phyloP scores from a whole-genome alignment of 2,888 invertebrate species.

The Dicranocentrus wangi region DNA sequence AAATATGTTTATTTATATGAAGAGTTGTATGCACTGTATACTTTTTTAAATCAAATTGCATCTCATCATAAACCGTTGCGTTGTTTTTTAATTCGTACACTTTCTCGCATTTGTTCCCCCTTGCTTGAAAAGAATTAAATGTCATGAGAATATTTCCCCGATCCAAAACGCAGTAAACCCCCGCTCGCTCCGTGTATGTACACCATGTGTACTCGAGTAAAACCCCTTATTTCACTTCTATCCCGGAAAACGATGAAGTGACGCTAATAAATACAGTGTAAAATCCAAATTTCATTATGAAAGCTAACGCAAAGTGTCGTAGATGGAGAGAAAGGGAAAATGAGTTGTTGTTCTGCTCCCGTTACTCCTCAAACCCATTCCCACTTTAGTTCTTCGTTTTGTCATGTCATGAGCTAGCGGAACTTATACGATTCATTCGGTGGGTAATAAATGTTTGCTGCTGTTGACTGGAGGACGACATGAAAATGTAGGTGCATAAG shows the following conservation, averaged over 20 bases:
- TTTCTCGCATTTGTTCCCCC: conserved; percentile 15
- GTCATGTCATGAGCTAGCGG: conserved; percentile 14
- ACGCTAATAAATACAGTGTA: conserved; percentile 43
- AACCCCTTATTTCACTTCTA: conserved; percentile 39
- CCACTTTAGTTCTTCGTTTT: conserved; percentile 1
- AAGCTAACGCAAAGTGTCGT: conserved; percentile 19
- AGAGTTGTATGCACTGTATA: not conserved
- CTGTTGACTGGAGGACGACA: conserved; percentile 4
- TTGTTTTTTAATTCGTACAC: conserved; percentile 3
- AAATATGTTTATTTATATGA: too few species aligned
- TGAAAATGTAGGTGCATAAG: not conserved
- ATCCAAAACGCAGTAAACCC: not conserved
- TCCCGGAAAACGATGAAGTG: conserved; percentile 14
- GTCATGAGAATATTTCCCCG: conserved; percentile 28
- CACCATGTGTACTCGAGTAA: conserved; percentile 21
- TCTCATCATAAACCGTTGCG: conserved; percentile 39
- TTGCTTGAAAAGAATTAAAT: conserved; percentile 23
- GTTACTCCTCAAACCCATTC: not conserved
- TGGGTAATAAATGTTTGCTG: conserved; percentile 32
- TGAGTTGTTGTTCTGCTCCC: conserved; percentile 41
- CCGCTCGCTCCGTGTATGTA: not conserved
- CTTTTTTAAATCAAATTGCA: conserved; percentile 52
- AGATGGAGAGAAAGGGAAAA: conserved; percentile 32
- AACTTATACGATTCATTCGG: conserved; percentile 35
- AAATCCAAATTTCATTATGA: conserved; percentile 48